Conservation (phyloP, 2,113 vertebrate species). For the Platichthys stellatus region DNA sequence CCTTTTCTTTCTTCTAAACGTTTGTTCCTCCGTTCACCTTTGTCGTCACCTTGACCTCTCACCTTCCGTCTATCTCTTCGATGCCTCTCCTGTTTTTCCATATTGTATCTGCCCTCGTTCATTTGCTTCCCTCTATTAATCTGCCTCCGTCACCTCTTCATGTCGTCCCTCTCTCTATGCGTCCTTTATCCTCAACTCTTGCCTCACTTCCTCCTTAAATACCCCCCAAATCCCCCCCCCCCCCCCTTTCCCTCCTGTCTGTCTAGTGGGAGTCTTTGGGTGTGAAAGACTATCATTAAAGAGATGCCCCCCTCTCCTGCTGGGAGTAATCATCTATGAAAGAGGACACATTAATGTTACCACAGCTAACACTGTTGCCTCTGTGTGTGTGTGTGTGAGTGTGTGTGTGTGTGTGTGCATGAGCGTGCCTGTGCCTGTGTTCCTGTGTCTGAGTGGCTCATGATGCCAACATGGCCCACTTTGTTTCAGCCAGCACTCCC, state of each 20-base stretch:
- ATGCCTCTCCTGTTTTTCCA: slow-evolving; percentile 9
- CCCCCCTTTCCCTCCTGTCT: slow-evolving; percentile 3
- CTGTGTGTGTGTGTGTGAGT: slow-evolving; percentile 33
- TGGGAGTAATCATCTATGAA: slow-evolving; percentile 83
- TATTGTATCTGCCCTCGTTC: slow-evolving; percentile 5
- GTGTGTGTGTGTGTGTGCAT: slow-evolving; percentile 19
- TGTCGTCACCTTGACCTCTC: slow-evolving; percentile 5
- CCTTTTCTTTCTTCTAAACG: slow-evolving; percentile 17
- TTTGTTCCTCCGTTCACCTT: slow-evolving; percentile 11
- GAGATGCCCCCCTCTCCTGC: slow-evolving; percentile 75
- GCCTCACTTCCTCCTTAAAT: slow-evolving; percentile 31
- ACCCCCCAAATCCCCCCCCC: neutral
- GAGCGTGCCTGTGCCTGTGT: slow-evolving; percentile 1
- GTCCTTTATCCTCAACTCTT: slow-evolving; percentile 39
- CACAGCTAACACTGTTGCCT: slow-evolving; percentile 63
- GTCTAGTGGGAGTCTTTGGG: slow-evolving; percentile 54
- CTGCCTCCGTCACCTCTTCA: neutral
- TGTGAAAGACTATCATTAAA: slow-evolving; percentile 78
- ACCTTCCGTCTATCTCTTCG: slow-evolving; percentile 20
- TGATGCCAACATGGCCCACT: slow-evolving; percentile 70
- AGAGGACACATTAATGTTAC: slow-evolving; percentile 76
- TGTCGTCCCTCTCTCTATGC: slow-evolving; percentile 23
- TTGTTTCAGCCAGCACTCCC: slow-evolving; percentile 57
- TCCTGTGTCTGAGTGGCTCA: slow-evolving; percentile 23
- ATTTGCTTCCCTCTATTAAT: slow-evolving; percentile 4